Conservation (phyloP, 92 coral and sea anemone species). For the Parazoanthus swiftii region DNA sequence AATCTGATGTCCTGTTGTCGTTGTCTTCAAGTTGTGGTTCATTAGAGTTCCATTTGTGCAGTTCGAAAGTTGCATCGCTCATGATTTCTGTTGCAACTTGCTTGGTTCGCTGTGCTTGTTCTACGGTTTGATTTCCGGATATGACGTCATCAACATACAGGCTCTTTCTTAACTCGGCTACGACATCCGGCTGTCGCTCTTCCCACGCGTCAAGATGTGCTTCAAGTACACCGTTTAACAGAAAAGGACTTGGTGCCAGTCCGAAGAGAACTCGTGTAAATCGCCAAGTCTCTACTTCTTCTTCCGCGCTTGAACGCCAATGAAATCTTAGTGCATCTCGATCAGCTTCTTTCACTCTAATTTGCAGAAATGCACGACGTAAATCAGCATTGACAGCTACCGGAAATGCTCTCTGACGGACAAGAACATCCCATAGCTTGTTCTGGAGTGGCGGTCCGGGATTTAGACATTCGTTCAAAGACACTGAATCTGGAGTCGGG, state of each 20-base stretch:
- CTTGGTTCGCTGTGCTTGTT: conserved; percentile 33
- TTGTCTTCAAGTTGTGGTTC: conserved; percentile 37
- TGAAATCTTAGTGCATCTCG: not conserved
- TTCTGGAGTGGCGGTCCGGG: too few species aligned
- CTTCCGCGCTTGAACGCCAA: not conserved
- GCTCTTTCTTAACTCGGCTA: too few species aligned
- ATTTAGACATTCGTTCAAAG: too few species aligned
- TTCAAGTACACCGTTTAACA: not conserved
- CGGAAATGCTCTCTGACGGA: too few species aligned
- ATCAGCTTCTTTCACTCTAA: too few species aligned
- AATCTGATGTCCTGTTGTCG: not conserved
- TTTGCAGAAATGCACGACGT: too few species aligned
- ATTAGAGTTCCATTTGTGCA: conserved; percentile 59
- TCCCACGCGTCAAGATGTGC: not conserved
- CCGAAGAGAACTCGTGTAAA: conserved; percentile 46
- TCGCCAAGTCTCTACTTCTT: conserved; percentile 17
- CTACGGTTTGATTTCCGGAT: conserved; percentile 42
- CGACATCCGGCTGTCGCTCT: not conserved
- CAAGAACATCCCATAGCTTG: too few species aligned
- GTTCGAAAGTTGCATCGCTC: conserved; percentile 47
- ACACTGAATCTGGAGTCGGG: too few species aligned
- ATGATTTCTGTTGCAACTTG: conserved; percentile 49
- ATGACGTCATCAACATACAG: not conserved
- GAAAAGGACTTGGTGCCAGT: conserved; percentile 18
- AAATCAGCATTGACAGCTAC: too few species aligned